Conservation (phyloP, 2,888 invertebrate species). For the Teleiodes luculella region DNA sequence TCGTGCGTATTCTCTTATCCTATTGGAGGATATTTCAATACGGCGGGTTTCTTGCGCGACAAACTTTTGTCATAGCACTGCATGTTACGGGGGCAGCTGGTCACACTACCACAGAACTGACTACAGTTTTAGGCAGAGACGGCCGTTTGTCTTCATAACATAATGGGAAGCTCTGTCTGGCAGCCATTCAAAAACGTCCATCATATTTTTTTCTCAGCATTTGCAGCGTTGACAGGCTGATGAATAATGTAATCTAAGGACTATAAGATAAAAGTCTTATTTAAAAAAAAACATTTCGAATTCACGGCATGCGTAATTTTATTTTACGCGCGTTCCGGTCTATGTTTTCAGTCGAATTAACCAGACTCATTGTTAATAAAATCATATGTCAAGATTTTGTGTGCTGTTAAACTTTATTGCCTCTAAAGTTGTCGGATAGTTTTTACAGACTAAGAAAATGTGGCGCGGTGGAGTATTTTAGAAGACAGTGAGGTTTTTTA, state of each 20-base stretch:
- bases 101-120: no score
- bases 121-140: neutral
- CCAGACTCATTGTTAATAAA: slow-evolving; percentile 13
- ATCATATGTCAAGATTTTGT: slow-evolving; percentile 13
- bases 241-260: neutral
- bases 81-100: no score
- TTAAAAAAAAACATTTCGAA: neutral
- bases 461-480: neutral
- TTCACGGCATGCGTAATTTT: neutral
- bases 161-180: neutral
- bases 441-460: slow-evolving; percentile 25
- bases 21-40: no score
- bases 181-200: neutral
- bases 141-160: neutral
- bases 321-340: neutral
- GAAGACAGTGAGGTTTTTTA: no score
- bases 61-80: no score
- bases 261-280: neutral
- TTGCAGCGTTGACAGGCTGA: neutral
- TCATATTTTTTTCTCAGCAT: neutral
- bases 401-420: slow-evolving; percentile 19
- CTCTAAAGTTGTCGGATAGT: slow-evolving; percentile 24
- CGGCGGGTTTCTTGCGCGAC: no score
- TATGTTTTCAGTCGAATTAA: neutral
- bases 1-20: no score